Evolutionary conservation across 2,888 invertebrate genomes (phyloP), one percentile per base, ranked within the genome.

Genomic region (Neocrepidodera transversa): DNA sequence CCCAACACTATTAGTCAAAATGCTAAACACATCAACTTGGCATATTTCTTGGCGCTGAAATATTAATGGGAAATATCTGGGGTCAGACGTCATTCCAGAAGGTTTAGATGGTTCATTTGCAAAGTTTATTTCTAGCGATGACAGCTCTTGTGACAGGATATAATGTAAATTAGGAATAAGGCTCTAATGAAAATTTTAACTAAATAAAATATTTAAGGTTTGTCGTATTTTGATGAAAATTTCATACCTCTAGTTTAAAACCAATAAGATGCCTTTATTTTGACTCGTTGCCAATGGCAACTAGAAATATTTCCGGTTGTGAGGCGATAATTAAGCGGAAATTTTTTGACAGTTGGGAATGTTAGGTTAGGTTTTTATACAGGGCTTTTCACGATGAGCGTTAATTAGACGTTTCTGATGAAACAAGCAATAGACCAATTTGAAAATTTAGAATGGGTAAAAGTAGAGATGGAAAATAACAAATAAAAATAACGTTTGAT

Each of bases 11-110:
- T 59, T 59, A 62, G 56, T 62, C 51, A 58, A 58, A 61, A 58
- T 40, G 18, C 45, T 51, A 36, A 53, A 51, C 17, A 47, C 49
- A 57, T 53, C 51, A 36, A 45, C 3, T 43, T 45, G 48, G 55
- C 48, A 52, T 59, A 62, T 62, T 62, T 58, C 55, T 55, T 54
- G 28, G 48, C 49, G 62, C 36, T 62, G 62, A 62, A 62, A 59
- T 59, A 62, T 62, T 62, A 56, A 48, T 53, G 62, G 28, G 47
- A 52, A 58, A 56, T 58, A 54, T 56, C 55, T 47, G 55, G 58
- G 62, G 55, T 58, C 54, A 48, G 55, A 28, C 57, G 50, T 51
- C 55, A 48, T 49, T 52, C 56, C 48, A 48, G 52, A 62, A 54
- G 63, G 42, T 36, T 49, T 45, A 48, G 42, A 53, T 50, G 57